Evolutionary conservation across 92 coral and sea anemone species (phyloP).

Genomic region (Porites cylindrica): DNA sequence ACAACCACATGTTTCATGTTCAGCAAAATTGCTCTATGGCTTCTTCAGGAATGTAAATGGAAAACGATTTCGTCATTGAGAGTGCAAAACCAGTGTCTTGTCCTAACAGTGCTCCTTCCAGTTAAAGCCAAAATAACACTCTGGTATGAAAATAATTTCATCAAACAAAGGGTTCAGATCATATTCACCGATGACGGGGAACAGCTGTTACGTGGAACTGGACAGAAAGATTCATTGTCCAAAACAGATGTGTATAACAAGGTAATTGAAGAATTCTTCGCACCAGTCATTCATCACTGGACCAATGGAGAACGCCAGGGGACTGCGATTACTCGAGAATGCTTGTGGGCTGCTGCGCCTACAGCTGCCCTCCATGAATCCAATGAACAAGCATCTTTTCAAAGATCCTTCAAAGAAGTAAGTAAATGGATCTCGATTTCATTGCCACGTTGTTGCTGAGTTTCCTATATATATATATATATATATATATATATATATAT

Average conservation of each 20-base stretch:
- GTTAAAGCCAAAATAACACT: constrained; percentile 1
- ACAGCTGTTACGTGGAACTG: neutral
- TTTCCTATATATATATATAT: no score
- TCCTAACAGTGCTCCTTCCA: neutral
- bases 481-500: no score
- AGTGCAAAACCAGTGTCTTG: neutral
- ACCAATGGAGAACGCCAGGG: neutral
- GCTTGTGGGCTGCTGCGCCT: neutral
- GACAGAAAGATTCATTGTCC: neutral
- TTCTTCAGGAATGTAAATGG: neutral
- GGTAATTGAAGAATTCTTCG: neutral
- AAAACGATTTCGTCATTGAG: neutral
- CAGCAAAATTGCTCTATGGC: neutral
- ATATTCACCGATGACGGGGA: neutral
- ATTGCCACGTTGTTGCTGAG: no score
- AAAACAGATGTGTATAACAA: neutral
- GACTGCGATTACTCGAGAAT: neutral
- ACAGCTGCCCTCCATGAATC: neutral
- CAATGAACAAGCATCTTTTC: neutral
- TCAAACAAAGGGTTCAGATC: constrained; percentile 2
- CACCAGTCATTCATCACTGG: neutral
- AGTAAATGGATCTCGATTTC: no score
- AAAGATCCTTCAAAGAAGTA: no score
- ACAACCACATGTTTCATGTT: neutral
- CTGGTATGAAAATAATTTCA: neutral